These are phyloP conservation scores for Bergia sp. DNA, from an alignment of 92 coral and sea anemone species.

Conservation along the genomic window DNA sequence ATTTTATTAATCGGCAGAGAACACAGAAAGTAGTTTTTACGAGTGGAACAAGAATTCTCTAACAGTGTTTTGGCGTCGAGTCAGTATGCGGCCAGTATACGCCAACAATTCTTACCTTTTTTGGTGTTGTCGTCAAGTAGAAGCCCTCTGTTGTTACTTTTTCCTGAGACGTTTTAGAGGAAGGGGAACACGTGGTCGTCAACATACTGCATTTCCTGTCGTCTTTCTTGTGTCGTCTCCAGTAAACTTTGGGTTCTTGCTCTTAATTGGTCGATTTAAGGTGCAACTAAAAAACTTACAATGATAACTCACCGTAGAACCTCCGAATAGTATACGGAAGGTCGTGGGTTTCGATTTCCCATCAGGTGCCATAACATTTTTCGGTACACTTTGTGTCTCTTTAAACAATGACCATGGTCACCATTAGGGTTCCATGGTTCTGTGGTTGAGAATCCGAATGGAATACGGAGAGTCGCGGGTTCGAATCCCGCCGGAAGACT, in stretches of 20 bases:
- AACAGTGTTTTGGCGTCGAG: background rate
- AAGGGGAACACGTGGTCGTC: background rate
- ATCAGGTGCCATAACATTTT: background rate
- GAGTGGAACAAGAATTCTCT: background rate
- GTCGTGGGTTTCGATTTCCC: background rate
- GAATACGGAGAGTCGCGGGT: background rate
- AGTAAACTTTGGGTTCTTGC: background rate
- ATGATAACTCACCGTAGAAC: background rate
- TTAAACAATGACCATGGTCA: background rate
- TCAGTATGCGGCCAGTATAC: background rate
- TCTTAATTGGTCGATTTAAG: background rate
- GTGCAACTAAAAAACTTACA: background rate
- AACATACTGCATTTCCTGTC: background rate
- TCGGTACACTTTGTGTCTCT: background rate
- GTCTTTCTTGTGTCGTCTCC: background rate
- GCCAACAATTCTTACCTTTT: background rate
- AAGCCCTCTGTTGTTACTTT: background rate
- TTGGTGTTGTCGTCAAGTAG: background rate
- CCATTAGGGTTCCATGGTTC: background rate
- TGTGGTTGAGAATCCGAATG: background rate
- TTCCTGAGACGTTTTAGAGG: background rate
- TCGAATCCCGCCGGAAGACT: background rate
- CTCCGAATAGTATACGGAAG: background rate
- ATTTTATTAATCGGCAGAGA: background rate
- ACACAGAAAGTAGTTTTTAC: background rate